Percentiles rank a stretch among this genome's conserved stretches.
These are phyloP conservation scores for Leptinotarsa lineolata DNA, from an alignment of 1,140 invertebrate species.

Conservation along the genomic window DNA sequence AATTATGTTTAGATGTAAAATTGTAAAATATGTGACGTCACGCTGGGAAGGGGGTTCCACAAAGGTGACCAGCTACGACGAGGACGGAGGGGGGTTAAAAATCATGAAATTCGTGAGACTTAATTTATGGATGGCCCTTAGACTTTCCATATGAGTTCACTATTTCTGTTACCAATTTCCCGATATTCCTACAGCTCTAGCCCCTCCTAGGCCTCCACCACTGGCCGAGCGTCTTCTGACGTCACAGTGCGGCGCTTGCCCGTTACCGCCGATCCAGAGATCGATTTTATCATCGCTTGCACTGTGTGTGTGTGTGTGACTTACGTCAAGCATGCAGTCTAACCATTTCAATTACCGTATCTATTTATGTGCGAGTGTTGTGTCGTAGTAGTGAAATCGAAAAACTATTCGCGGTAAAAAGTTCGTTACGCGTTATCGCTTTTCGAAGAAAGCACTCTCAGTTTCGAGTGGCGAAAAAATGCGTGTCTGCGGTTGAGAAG, in stretches of 20 bases:
- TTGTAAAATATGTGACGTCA: no score
- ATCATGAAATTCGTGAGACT: no score
- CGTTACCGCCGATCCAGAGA: constrained; percentile 28
- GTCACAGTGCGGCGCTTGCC: constrained; percentile 36
- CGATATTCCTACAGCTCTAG: background rate
- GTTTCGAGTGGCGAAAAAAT: background rate
- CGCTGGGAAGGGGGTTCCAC: no score
- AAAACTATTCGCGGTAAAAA: background rate
- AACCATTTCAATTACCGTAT: constrained; percentile 29
- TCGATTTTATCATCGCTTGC: constrained; percentile 34
- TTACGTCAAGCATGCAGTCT: constrained; percentile 41
- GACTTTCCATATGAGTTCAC: background rate
- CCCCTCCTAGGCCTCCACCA: background rate
- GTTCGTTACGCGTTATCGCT: background rate
- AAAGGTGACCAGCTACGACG: no score
- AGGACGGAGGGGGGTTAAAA: no score
- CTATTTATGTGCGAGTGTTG: constrained; percentile 36
- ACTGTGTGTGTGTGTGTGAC: constrained; percentile 39
- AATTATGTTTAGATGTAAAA: no score
- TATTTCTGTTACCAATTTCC: background rate
- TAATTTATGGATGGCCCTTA: no score
- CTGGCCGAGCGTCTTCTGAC: constrained; percentile 29
- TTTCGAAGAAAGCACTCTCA: background rate
- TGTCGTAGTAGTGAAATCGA: constrained; percentile 20
- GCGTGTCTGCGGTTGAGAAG: background rate